phyloP scores from a whole-genome alignment of 2,797 vertebrate genomes.

The Ara ararauna region DNA sequence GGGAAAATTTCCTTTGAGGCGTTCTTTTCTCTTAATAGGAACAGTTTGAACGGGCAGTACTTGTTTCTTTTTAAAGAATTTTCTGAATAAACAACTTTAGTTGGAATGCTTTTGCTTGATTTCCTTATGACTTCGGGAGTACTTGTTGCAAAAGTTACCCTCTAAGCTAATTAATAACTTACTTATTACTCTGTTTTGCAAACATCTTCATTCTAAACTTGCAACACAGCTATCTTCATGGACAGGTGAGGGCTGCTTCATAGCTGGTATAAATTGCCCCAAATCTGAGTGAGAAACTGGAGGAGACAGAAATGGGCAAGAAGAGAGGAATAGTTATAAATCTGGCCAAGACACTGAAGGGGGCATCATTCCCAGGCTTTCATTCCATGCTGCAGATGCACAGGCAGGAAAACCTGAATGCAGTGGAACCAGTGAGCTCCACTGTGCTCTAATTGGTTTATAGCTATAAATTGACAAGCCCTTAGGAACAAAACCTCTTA shows the following conservation, averaged over 20 bases:
- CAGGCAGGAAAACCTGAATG: neutral
- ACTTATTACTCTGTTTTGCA: neutral
- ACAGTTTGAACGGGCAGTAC: neutral
- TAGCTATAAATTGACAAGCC: neutral
- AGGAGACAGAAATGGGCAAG: neutral
- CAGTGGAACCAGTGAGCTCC: neutral
- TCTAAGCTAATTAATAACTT: neutral
- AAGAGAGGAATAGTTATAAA: neutral
- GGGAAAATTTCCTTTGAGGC: neutral
- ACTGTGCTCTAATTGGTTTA: neutral
- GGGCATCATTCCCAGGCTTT: neutral
- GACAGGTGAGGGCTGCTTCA: neutral
- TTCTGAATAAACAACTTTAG: slow-evolving; percentile 14
- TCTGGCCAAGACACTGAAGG: neutral
- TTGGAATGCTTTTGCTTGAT: neutral
- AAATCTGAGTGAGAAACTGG: neutral
- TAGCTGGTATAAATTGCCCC: neutral
- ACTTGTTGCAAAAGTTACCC: neutral
- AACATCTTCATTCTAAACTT: neutral
- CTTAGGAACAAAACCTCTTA: neutral
- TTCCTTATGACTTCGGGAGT: neutral
- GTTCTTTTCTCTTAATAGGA: neutral
- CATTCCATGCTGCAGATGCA: fast-evolving
- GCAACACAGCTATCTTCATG: neutral
- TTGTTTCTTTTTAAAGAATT: slow-evolving; percentile 1